phyloP scores from a whole-genome alignment of 2,797 vertebrate species.

The Alauda arvensis region DNA sequence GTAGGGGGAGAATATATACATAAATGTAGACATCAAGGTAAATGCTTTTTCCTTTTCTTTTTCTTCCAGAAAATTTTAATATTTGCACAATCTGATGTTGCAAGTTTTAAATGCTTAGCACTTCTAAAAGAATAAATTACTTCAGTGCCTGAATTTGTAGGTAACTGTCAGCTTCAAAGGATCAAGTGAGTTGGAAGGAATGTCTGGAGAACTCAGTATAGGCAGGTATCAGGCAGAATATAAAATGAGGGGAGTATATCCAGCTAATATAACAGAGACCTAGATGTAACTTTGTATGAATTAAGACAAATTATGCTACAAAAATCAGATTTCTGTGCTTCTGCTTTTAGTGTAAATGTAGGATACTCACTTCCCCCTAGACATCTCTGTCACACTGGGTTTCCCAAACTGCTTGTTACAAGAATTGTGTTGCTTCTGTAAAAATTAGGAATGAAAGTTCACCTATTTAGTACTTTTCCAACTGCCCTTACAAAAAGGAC shows the following conservation, averaged over 20 bases:
- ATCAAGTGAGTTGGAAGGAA: slow-evolving; percentile 22
- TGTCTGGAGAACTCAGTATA: not conserved
- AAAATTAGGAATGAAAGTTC: not conserved
- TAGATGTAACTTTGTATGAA: not conserved
- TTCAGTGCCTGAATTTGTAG: slow-evolving; percentile 17
- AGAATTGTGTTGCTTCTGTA: not conserved
- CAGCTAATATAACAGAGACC: not conserved
- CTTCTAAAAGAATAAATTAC: slow-evolving; percentile 49
- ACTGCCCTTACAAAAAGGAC: not conserved
- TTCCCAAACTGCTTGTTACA: not conserved
- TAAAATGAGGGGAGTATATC: not conserved
- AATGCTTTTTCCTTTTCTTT: slow-evolving; percentile 15
- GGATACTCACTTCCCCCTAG: slow-evolving; percentile 22
- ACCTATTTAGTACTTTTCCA: not conserved
- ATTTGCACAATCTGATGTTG: slow-evolving; percentile 35
- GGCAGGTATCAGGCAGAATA: not conserved
- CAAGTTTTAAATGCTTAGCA: slow-evolving; percentile 41
- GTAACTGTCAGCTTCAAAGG: slow-evolving; percentile 51
- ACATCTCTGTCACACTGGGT: not conserved
- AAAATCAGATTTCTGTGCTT: not conserved
- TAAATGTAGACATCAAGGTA: slow-evolving; percentile 39
- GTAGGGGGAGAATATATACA: not conserved
- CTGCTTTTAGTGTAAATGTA: slow-evolving; percentile 25
- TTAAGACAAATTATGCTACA: not conserved
- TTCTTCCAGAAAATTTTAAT: slow-evolving; percentile 42